Evolutionary conservation across 2,113 vertebrate genomes (phyloP), one percentile per base, ranked within the genome.

Genomic region (Leiothrix lutea): DNA sequence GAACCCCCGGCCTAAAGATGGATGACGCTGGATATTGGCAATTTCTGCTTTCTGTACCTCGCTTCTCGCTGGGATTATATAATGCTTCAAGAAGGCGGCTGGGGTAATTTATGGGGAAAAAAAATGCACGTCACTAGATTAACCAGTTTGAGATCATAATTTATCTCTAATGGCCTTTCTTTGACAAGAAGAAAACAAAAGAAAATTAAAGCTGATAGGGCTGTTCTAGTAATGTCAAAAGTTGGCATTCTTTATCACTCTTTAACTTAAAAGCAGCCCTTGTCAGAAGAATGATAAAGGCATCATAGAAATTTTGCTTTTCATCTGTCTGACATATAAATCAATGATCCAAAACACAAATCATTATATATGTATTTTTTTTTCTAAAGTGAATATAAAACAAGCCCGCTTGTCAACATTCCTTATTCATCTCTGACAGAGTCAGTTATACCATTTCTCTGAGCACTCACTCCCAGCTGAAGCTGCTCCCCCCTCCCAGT

Each of bases 271-370:
- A 97, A 97, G 97, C 97, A 96, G 91, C 81, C 95, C 94, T 93
- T 97, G 96, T 97, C 96, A 97, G 93, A 96, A 92, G 94, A 97
- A 97, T 87, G 94, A 97, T 97, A 96, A 98, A 98, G 89, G 80
- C 90, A 90, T 97, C 96, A 97, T 67, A 94, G 95, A 95, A 97
- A 98, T 93, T 94, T 91, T 97, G 93, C 96, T 97, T 98, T 98
- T 98, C 95, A 98, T 98, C 95, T 95, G 69, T 82, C 91, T 98
- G 97, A 96, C 97, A 97, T 91, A 78, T 93, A 97, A 98, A 98
- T 98, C 97, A 96, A 98, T 96, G 96, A 95, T 87, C 95, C 88
- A 88, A 72, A 95, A 66, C 40, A 24, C 84, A 94, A 97, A 95
- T 93, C 94, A 95, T 95, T 95, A 96, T 66, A 94, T 84, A 94